These are phyloP conservation scores for Trididemnum clinides DNA, from an alignment of 23 tunicate genomes.

Conservation along the genomic window DNA sequence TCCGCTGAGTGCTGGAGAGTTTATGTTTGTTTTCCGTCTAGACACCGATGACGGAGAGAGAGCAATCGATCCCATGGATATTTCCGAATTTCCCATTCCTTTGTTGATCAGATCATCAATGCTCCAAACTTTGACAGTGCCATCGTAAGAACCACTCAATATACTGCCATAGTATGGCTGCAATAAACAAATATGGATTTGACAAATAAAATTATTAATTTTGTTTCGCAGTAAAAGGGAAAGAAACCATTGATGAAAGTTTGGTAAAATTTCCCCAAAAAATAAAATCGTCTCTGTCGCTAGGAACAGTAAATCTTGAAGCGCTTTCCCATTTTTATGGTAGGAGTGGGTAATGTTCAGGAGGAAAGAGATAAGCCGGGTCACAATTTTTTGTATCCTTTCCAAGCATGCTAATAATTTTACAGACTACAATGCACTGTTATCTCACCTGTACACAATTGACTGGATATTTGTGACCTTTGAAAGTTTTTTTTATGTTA, in stretches of 20 bases:
- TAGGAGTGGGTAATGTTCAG: no score
- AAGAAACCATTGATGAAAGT: neutral
- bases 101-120: conserved; percentile 46
- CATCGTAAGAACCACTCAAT: conserved; percentile 87
- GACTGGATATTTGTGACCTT: conserved; percentile 82
- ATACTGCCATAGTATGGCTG: conserved; percentile 55
- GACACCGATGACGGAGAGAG: conserved; percentile 4
- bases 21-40: neutral
- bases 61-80: conserved; percentile 36
- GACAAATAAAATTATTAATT: neutral
- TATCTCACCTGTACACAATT: conserved; percentile 72
- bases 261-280: no score
- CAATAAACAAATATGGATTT: no score
- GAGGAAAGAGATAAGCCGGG: no score
- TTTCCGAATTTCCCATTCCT: conserved; percentile 16
- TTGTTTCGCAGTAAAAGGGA: neutral
- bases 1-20: neutral
- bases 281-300: no score
- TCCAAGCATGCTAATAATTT: no score
- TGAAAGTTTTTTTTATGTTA: conserved; percentile 59
- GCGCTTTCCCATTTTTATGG: no score
- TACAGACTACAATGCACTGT: neutral
- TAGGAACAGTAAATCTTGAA: no score
- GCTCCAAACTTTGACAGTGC: conserved; percentile 83
- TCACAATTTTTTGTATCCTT: no score